A percentile compares a stretch with the other conserved stretches of the same genome.
phyloP scores from a whole-genome alignment of 2,113 vertebrate genomes.

The Hystrix brachyura region DNA sequence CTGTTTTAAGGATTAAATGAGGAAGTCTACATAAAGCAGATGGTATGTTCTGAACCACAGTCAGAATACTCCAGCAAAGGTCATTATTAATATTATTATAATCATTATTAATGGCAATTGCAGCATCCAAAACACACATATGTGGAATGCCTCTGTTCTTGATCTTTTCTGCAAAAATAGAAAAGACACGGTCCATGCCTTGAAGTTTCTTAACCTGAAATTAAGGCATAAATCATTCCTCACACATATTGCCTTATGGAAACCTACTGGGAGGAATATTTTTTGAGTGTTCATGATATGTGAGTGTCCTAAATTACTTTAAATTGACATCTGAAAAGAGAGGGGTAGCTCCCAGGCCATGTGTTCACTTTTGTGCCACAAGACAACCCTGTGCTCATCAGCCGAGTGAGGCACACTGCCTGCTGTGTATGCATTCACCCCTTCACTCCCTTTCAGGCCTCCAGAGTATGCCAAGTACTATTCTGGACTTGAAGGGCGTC shows the following conservation, averaged over 20 bases:
- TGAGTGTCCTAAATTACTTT: not conserved
- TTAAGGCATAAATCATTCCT: not conserved
- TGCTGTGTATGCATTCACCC: fast-evolving
- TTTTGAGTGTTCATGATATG: not conserved
- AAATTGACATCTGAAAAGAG: not conserved
- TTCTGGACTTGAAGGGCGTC: not conserved
- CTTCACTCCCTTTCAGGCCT: not conserved
- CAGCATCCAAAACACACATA: not conserved
- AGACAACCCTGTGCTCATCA: not conserved
- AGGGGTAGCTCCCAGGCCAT: not conserved
- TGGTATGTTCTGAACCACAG: not conserved
- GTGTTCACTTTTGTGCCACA: not conserved
- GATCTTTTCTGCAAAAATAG: not conserved
- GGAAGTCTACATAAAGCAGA: not conserved
- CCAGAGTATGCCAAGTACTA: fast-evolving
- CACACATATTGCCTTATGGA: not conserved
- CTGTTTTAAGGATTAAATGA: not conserved
- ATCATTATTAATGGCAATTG: no score
- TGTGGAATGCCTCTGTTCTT: not conserved
- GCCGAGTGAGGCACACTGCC: fast-evolving
- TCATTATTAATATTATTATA: not conserved
- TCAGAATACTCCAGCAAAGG: not conserved
- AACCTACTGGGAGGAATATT: not conserved
- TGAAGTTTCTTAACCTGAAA: not conserved
- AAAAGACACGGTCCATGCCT: not conserved